A percentile compares a stretch with the other conserved stretches of the same genome.
Conservation (phyloP, 2,888 invertebrate species). For the Philereme transversata region DNA sequence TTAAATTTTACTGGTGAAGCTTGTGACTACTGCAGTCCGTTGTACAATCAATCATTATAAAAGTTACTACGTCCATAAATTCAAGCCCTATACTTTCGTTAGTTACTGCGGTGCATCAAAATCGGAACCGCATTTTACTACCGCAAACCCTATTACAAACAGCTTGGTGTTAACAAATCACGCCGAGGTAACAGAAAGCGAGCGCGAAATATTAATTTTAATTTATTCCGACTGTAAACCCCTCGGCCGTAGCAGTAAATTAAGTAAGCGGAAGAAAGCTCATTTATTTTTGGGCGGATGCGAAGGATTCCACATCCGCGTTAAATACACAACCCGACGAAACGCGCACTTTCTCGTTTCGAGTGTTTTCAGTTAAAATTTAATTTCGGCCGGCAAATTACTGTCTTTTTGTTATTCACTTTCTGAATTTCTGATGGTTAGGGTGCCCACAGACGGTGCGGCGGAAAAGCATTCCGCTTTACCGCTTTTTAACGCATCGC, state of each 20-base stretch:
- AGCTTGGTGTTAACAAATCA: constrained; percentile 71
- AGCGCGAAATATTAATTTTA: constrained; percentile 79
- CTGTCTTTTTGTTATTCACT: constrained; percentile 79
- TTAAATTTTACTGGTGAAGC: too few species aligned
- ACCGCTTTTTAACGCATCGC: constrained; percentile 4
- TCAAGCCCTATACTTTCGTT: not conserved
- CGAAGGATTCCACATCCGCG: constrained; percentile 81
- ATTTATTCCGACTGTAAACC: constrained; percentile 73
- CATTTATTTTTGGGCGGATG: constrained; percentile 83
- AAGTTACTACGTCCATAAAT: not conserved
- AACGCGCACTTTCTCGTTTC: constrained; percentile 69
- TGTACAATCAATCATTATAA: not conserved
- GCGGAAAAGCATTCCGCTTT: not conserved
- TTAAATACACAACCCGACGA: constrained; percentile 78
- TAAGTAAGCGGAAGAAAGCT: constrained; percentile 83
- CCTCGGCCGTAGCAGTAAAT: constrained; percentile 73
- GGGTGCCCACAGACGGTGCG: constrained; percentile 15
- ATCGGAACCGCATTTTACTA: constrained; percentile 36
- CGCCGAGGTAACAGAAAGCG: constrained; percentile 62
- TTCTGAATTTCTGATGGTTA: constrained; percentile 75
- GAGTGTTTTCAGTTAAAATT: constrained; percentile 79
- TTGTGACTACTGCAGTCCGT: too few species aligned
- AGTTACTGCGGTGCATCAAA: constrained; percentile 42
- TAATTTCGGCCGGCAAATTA: constrained; percentile 75
- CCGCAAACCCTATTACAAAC: constrained; percentile 52